A percentile compares a stretch with the other conserved stretches of the same genome.
phyloP scores from a whole-genome alignment of 2,113 vertebrate genomes.

The Oriolus oriolus region DNA sequence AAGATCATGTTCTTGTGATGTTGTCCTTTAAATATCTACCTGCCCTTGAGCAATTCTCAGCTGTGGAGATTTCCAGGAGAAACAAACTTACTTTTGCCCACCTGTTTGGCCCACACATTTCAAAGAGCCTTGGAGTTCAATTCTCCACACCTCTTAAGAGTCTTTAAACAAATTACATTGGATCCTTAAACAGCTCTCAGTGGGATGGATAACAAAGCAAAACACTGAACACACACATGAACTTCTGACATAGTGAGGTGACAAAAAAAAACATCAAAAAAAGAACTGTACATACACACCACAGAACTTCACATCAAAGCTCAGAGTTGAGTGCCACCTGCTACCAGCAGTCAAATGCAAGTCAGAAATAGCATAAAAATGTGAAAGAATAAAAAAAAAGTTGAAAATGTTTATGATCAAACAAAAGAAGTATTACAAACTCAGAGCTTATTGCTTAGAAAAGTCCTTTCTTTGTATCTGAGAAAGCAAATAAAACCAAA shows the following conservation, averaged over 20 bases:
- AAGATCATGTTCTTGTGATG: background rate
- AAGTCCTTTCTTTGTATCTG: background rate
- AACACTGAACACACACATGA: background rate
- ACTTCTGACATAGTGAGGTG: background rate
- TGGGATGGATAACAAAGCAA: background rate
- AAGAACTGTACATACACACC: background rate
- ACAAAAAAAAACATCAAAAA: background rate
- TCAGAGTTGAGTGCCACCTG: background rate
- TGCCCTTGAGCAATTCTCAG: background rate
- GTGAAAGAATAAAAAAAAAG: background rate
- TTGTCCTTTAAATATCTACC: background rate
- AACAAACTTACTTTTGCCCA: background rate
- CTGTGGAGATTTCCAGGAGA: background rate
- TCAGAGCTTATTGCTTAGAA: background rate
- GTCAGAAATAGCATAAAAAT: background rate
- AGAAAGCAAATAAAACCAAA: background rate
- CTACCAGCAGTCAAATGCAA: background rate
- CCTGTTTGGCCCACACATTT: accelerated
- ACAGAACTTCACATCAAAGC: background rate
- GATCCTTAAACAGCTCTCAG: background rate
- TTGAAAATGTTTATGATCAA: background rate
- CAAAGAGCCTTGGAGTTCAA: background rate
- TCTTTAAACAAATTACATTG: background rate
- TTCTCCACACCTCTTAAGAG: background rate
- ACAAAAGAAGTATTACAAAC: background rate